Conservation (phyloP, 1,140 invertebrate species). For the Calliopsis andreniformis region DNA sequence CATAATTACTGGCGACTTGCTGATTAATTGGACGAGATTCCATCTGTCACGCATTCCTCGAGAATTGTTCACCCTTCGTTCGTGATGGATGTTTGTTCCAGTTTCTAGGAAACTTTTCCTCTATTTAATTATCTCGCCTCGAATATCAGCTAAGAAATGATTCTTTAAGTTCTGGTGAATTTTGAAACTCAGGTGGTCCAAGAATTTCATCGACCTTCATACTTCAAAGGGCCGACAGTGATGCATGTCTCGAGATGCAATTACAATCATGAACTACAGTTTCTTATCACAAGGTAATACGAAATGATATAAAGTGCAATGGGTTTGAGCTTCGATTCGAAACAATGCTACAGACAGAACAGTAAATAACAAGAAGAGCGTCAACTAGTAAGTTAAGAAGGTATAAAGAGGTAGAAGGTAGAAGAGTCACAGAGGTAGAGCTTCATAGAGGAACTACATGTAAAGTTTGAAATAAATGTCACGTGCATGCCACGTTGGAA, state of each 20-base stretch:
- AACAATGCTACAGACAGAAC: background rate
- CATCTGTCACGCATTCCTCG: slow-evolving; percentile 1
- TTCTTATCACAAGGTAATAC: background rate
- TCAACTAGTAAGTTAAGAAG: background rate
- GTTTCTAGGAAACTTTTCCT: no score
- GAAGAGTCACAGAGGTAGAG: slow-evolving; percentile 27
- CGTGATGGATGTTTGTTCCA: no score
- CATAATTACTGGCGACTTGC: background rate
- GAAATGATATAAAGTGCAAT: no score
- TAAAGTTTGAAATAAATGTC: background rate
- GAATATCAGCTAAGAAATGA: no score
- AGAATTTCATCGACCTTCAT: no score
- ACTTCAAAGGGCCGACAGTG: no score
- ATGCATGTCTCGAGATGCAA: background rate
- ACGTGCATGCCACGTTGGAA: background rate
- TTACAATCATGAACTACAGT: background rate
- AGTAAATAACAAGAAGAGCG: background rate
- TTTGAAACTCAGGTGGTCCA: no score
- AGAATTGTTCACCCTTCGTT: slow-evolving; percentile 8
- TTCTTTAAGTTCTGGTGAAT: no score
- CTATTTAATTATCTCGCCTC: no score
- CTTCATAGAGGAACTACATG: slow-evolving; percentile 27
- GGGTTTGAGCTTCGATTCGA: background rate
- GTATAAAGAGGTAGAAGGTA: slow-evolving; percentile 38
- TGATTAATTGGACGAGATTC: slow-evolving; percentile 20